Base-by-base conservation (phyloP, 1,140 invertebrate genomes). In the Plectus sambesii region DNA sequence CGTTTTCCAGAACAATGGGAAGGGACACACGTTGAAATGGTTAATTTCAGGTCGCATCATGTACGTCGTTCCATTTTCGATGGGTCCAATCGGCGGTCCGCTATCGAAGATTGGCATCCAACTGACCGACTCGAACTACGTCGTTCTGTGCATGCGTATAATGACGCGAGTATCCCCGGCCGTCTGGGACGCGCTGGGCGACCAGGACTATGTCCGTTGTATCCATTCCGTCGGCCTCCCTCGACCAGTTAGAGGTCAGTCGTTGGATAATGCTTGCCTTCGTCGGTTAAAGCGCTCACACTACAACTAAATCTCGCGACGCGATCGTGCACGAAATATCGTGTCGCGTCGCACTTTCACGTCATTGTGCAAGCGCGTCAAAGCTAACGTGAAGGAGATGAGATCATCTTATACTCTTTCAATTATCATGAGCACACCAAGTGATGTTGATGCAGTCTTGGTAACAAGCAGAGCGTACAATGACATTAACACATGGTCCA, bases 1-100 rank as follows among this genome's bases (percentile, higher is more conserved):
- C n/a, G n/a, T n/a, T n/a, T n/a, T n/a, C n/a, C n/a, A n/a, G n/a
- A n/a, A n/a, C n/a, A n/a, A n/a, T n/a, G n/a, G n/a, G n/a, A n/a
- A n/a, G n/a, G n/a, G n/a, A n/a, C n/a, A n/a, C n/a, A n/a, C n/a
- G n/a, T n/a, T n/a, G n/a, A n/a, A n/a, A n/a, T n/a, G n/a, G n/a
- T n/a, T n/a, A n/a, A n/a, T 63, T 65, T 42, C 62, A 24, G 86
- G 86, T 37, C 79, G 90, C 15, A 96, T 87, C 0, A 96, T 98
- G 90, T 98, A 93, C 71, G 84, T 97, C 29, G 84, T 98, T 44
- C 90, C 93, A 9, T 97, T 90, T 74, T 89, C 84, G 39, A 97
- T 98, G 92, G 92, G 93, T 5, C 90, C 90, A 1, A 77, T 97
- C 12, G 84, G 85, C 0, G 90, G 87, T 0, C 82, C 84, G 0